Conservation (phyloP, 2,888 invertebrate genomes). For the Ectemnius lituratus region DNA sequence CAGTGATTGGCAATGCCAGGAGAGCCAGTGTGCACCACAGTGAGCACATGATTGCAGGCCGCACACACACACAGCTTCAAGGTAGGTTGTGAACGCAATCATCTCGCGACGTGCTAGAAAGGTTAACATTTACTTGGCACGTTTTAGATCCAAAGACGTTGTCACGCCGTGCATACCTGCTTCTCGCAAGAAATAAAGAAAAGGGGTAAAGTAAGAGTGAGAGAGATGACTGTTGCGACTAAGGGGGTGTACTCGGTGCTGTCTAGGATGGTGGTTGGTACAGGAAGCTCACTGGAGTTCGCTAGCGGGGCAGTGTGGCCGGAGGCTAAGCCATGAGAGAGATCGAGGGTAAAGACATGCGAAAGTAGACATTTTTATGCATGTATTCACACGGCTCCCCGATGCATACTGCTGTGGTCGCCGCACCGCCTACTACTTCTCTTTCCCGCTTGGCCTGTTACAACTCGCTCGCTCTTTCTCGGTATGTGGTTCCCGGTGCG, state of each 20-base stretch:
- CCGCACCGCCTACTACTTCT: conserved; percentile 12
- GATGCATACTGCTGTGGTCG: conserved; percentile 55
- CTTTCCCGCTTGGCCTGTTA: too few relatives aligned
- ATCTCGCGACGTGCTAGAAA: conserved; percentile 64
- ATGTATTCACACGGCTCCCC: conserved; percentile 67
- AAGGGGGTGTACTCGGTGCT: conserved; percentile 12
- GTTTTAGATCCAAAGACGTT: conserved; percentile 56
- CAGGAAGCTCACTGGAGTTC: conserved; percentile 16
- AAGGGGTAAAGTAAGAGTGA: background rate
- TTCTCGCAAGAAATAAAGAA: background rate
- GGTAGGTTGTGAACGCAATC: conserved; percentile 60
- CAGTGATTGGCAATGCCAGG: conserved; percentile 8
- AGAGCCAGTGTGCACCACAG: conserved; percentile 14
- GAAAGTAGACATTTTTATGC: conserved; percentile 69
- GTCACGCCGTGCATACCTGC: conserved; percentile 42
- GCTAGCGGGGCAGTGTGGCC: conserved; percentile 4
- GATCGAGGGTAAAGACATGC: conserved; percentile 44
- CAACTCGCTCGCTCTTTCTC: too few relatives aligned
- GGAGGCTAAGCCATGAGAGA: conserved; percentile 9
- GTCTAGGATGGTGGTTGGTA: conserved; percentile 26
- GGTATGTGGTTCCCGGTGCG: conserved; percentile 18
- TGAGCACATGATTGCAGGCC: conserved; percentile 40
- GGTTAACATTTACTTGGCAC: conserved; percentile 62
- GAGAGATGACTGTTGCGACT: conserved; percentile 18
- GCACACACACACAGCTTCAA: conserved; percentile 19